Evolutionary conservation across 2,113 vertebrate species (phyloP).

Genomic region (Panthera leo): DNA sequence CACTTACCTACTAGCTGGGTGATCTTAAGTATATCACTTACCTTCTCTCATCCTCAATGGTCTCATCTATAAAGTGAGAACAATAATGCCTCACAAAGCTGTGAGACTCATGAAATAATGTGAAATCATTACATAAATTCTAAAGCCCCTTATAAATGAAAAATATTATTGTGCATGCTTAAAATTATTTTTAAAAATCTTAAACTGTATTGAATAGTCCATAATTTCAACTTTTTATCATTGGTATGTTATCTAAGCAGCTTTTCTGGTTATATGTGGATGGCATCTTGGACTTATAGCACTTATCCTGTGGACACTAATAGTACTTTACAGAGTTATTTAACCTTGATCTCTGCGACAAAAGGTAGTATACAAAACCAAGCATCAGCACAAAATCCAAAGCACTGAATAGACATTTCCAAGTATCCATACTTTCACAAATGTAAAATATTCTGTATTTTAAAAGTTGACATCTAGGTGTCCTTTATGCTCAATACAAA

Average conservation of each 20-base stretch:
- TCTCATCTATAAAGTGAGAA: not conserved
- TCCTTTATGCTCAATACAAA: not conserved
- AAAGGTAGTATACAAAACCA: not conserved
- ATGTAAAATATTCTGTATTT: conserved; percentile 1
- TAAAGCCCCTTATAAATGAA: not conserved
- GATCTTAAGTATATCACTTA: not conserved
- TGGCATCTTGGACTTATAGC: not conserved
- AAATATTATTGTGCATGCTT: not conserved
- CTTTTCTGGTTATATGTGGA: not conserved
- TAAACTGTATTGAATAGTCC: not conserved
- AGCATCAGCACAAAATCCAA: not conserved
- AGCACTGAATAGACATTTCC: conserved; percentile 6
- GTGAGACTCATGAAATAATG: not conserved
- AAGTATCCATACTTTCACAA: not conserved
- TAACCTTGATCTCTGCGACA: not conserved
- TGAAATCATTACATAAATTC: not conserved
- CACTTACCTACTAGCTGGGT: not conserved
- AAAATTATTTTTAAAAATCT: not conserved
- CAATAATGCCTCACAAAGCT: not conserved
- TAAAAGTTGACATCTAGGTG: conserved; percentile 7
- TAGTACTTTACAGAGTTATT: not conserved
- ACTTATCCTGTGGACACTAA: not conserved
- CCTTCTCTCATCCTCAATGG: not conserved
- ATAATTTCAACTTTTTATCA: not conserved
- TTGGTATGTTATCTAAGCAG: not conserved